Conservation (phyloP, 2,113 vertebrate genomes). For the Halcyon senegalensis region DNA sequence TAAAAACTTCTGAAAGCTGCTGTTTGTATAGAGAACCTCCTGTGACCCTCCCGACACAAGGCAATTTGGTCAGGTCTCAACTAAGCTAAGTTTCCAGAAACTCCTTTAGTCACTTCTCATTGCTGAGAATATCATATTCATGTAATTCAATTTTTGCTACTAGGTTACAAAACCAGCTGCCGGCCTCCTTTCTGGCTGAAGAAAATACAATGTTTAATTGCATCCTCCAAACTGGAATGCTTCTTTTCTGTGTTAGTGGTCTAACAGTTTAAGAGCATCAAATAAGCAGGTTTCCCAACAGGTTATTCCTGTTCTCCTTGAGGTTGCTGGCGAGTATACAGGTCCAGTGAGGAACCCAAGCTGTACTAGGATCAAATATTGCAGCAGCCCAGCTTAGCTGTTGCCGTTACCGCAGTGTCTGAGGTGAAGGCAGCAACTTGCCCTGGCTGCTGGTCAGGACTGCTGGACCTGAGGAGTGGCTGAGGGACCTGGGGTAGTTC, state of each 20-base stretch:
- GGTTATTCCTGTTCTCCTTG: background rate
- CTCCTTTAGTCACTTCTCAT: constrained; percentile 3
- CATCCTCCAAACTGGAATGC: background rate
- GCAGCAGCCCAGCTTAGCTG: background rate
- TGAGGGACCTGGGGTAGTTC: background rate
- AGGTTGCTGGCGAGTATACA: background rate
- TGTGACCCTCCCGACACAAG: background rate
- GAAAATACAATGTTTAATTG: background rate
- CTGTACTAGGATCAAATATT: background rate
- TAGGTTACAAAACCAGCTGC: background rate
- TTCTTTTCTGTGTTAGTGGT: background rate
- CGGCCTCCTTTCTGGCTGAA: background rate
- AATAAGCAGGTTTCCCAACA: background rate
- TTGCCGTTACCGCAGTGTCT: background rate
- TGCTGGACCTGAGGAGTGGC: background rate
- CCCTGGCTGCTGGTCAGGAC: background rate
- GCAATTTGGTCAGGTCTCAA: background rate
- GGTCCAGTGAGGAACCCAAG: background rate
- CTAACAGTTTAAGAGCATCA: background rate
- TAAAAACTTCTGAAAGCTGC: background rate
- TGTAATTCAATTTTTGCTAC: background rate
- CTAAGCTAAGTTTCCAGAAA: constrained; percentile 9
- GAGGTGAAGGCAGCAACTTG: background rate
- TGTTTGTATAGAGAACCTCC: background rate
- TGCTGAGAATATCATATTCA: background rate